Conservation (phyloP, 2,797 vertebrate genomes). For the Periparus ater region DNA sequence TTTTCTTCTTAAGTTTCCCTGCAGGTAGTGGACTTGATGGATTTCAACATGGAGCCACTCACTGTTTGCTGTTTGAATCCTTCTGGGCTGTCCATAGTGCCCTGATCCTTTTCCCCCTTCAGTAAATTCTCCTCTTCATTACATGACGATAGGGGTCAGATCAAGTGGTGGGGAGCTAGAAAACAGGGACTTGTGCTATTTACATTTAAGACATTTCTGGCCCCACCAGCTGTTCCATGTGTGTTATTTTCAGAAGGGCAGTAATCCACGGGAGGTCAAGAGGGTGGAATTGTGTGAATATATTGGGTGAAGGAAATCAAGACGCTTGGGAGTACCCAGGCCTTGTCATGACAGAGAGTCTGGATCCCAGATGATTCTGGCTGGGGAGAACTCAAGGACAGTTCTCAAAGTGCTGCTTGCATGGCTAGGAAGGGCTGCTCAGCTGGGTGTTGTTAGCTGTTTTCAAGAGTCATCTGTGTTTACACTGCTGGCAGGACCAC, state of each 20-base stretch:
- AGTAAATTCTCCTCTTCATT: neutral
- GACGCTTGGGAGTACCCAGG: neutral
- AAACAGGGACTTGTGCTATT: slow-evolving; percentile 42
- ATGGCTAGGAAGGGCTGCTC: neutral
- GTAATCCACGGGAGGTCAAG: slow-evolving; percentile 57
- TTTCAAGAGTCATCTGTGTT: slow-evolving; percentile 36
- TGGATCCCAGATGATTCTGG: neutral
- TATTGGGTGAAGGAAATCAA: slow-evolving; percentile 20
- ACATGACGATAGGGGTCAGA: neutral
- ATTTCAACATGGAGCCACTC: neutral
- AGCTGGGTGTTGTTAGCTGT: neutral
- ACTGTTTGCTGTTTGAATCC: neutral
- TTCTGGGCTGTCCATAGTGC: neutral
- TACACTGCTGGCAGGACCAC: slow-evolving; percentile 6
- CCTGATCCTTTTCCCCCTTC: neutral
- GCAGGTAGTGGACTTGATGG: neutral
- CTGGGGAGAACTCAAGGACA: neutral
- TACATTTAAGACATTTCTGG: slow-evolving; percentile 63
- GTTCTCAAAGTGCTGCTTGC: neutral
- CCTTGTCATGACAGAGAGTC: neutral
- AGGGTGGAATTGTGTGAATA: slow-evolving; percentile 65
- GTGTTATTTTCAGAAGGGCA: slow-evolving; percentile 75
- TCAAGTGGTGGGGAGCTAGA: neutral
- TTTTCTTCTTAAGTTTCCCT: neutral
- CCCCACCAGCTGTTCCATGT: slow-evolving; percentile 65